phyloP scores from a whole-genome alignment of 2,888 invertebrate species.

The Limnephilus rhombicus region DNA sequence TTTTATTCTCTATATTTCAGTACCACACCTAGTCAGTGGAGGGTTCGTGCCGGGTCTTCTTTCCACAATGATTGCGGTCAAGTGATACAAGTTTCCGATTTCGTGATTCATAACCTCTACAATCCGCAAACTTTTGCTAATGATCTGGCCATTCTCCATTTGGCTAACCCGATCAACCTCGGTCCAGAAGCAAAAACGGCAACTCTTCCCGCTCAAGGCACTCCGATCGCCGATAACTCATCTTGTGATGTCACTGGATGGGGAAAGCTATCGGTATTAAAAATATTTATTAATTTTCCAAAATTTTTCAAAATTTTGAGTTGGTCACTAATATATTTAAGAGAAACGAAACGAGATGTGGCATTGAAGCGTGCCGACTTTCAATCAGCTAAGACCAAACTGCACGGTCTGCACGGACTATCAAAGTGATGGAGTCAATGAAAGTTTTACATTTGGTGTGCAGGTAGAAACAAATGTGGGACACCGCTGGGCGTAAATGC shows the following conservation, averaged over 20 bases:
- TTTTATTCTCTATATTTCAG: neutral
- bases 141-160: slow-evolving; percentile 42
- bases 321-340: neutral
- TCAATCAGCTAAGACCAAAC: too few species aligned
- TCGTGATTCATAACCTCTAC: slow-evolving; percentile 71
- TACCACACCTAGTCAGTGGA: slow-evolving; percentile 46
- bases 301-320: neutral
- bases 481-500: too few species aligned
- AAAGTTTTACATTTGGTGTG: too few species aligned
- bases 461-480: too few species aligned
- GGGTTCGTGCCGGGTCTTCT: slow-evolving; percentile 67
- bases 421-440: too few species aligned
- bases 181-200: slow-evolving; percentile 67
- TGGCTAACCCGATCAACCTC: slow-evolving; percentile 66
- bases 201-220: slow-evolving; percentile 68
- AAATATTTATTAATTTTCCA: neutral
- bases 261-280: slow-evolving; percentile 71
- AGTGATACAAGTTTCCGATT: slow-evolving; percentile 69
- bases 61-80: slow-evolving; percentile 71
- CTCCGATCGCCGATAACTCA: slow-evolving; percentile 68
- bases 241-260: slow-evolving; percentile 74
- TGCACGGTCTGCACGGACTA: too few species aligned
- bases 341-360: too few species aligned
- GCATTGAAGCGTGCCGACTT: too few species aligned
- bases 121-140: slow-evolving; percentile 60